phyloP scores from a whole-genome alignment of 2,113 vertebrate genomes.

The Poeciliopsis turrubarensis region DNA sequence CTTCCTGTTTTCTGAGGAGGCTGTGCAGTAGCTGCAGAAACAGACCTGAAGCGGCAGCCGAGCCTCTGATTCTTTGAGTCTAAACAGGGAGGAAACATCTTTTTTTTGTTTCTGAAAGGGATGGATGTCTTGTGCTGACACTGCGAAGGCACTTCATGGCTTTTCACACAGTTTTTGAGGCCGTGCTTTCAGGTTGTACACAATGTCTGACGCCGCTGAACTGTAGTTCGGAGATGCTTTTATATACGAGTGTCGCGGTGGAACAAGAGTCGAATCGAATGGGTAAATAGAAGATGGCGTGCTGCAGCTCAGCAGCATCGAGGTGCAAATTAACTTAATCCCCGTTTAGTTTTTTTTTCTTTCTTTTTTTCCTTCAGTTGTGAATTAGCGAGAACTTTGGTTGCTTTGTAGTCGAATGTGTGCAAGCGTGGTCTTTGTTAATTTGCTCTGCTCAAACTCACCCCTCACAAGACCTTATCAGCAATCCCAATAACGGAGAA shows the following conservation, averaged over 20 bases:
- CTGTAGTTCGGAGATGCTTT: conserved; percentile 19
- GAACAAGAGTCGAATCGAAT: conserved; percentile 25
- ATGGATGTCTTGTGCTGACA: conserved; percentile 33
- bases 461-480: conserved; percentile 47
- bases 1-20: conserved; percentile 18
- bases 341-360: conserved; percentile 10
- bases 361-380: neutral
- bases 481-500: conserved; percentile 13
- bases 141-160: conserved; percentile 17
- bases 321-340: conserved; percentile 53
- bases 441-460: conserved; percentile 31
- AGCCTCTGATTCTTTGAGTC: conserved; percentile 18
- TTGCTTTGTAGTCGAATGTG: conserved; percentile 13
- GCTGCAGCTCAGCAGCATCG: conserved; percentile 26
- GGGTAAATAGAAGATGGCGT: conserved; percentile 9
- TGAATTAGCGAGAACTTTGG: conserved; percentile 10
- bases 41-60: conserved; percentile 38
- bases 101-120: conserved; percentile 11
- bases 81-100: conserved; percentile 7
- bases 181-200: conserved; percentile 5
- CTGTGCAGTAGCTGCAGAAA: conserved; percentile 25
- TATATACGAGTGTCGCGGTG: conserved; percentile 7
- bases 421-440: conserved; percentile 10
- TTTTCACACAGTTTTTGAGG: conserved; percentile 17
- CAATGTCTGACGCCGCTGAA: conserved; percentile 20